A percentile compares a stretch with the other conserved stretches of the same genome.
Evolutionary conservation across 2,797 vertebrate genomes (phyloP).

Genomic region (Danio aesculapii): DNA sequence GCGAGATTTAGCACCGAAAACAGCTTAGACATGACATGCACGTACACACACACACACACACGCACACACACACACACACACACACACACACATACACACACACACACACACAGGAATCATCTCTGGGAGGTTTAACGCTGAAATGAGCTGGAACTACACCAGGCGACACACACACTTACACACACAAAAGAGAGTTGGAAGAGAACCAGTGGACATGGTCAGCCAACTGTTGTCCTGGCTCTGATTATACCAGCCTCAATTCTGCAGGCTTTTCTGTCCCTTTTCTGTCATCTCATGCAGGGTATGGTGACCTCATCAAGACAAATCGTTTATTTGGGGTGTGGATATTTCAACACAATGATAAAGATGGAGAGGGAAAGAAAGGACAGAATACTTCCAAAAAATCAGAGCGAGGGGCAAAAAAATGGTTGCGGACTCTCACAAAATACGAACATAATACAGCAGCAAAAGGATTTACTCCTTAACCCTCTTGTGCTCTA

Average conservation of each 20-base stretch:
- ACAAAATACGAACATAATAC: not conserved
- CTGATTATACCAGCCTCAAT: conserved; percentile 30
- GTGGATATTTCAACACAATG: conserved; percentile 24
- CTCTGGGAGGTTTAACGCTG: conserved; percentile 38
- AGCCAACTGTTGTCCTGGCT: conserved; percentile 50
- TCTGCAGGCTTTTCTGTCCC: conserved; percentile 30
- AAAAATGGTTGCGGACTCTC: not conserved
- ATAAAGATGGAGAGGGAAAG: conserved; percentile 17
- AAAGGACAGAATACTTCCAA: conserved; percentile 19
- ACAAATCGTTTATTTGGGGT: conserved; percentile 33
- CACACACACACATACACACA: conserved; percentile 11
- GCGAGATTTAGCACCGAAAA: conserved; percentile 46
- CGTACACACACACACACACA: conserved; percentile 39
- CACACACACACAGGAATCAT: conserved; percentile 34
- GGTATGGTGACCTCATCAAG: conserved; percentile 42
- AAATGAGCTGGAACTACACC: conserved; percentile 45
- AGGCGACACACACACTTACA: conserved; percentile 30
- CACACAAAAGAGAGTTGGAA: conserved; percentile 37
- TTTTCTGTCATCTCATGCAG: conserved; percentile 39
- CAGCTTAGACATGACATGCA: conserved; percentile 27
- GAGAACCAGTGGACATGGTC: conserved; percentile 34
- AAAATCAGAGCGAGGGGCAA: conserved; percentile 46
- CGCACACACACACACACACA: not conserved
- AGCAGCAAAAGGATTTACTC: conserved; percentile 11
- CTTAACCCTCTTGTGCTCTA: conserved; percentile 4